Percentiles rank a stretch among this genome's conserved stretches.
These are phyloP conservation scores for Cinara cedri DNA, from an alignment of 2,888 invertebrate species.

Conservation along the genomic window DNA sequence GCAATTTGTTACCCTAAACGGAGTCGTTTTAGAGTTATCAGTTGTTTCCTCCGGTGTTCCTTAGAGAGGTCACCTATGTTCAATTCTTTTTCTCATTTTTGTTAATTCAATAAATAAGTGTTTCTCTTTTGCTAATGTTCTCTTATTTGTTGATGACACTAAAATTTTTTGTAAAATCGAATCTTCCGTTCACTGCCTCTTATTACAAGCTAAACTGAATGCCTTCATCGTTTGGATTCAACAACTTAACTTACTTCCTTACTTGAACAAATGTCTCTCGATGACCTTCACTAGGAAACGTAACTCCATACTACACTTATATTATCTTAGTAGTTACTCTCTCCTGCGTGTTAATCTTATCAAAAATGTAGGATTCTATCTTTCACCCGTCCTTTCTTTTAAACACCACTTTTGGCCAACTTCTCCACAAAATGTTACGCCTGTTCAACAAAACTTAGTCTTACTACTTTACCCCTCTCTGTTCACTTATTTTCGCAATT, in stretches of 20 bases:
- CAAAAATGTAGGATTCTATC: too few species aligned
- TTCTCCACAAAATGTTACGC: not conserved
- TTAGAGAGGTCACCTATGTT: not conserved
- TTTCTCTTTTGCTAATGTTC: not conserved
- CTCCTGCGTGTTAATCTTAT: too few species aligned
- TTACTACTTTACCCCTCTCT: not conserved
- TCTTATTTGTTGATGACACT: constrained; percentile 2
- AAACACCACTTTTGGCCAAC: too few species aligned
- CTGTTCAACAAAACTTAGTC: not conserved
- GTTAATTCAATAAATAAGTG: not conserved
- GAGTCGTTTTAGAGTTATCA: not conserved
- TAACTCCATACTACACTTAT: too few species aligned
- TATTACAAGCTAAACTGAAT: not conserved
- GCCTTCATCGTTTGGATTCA: not conserved
- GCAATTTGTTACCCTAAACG: too few species aligned
- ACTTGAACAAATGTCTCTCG: too few species aligned
- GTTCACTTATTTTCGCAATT: not conserved
- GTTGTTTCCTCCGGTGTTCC: not conserved
- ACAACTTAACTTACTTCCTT: too few species aligned
- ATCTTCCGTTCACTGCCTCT: not conserved
- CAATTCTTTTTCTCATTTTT: not conserved
- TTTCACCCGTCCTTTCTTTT: too few species aligned
- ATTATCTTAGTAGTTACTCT: not conserved
- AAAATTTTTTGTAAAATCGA: constrained; percentile 3
- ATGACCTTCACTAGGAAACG: too few species aligned